Evolutionary conservation across 2,888 invertebrate genomes (phyloP).

Genomic region (Meandrusa payeni): DNA sequence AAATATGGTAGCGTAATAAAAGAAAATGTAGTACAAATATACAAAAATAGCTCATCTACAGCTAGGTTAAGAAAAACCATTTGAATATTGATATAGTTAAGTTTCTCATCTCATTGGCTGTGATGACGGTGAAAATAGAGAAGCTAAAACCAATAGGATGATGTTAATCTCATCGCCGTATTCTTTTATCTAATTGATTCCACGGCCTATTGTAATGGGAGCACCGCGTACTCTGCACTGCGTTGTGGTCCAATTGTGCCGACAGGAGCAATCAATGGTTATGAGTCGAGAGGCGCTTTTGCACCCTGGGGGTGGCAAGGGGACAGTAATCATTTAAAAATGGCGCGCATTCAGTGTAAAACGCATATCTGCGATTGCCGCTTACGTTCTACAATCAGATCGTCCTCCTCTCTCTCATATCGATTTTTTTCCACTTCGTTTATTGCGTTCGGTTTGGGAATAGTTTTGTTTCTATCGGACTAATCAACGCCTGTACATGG

Average conservation of each 20-base stretch:
- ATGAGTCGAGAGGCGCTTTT: slow-evolving; percentile 43
- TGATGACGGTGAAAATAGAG: background rate
- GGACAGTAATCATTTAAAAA: slow-evolving; percentile 66
- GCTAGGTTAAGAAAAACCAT: no score
- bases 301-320: slow-evolving; percentile 34
- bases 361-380: slow-evolving; percentile 70
- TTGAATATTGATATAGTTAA: no score
- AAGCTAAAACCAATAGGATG: slow-evolving; percentile 7
- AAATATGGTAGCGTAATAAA: no score
- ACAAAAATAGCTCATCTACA: no score
- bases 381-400: slow-evolving; percentile 71
- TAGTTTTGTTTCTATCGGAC: slow-evolving; percentile 73
- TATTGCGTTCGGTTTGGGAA: slow-evolving; percentile 68
- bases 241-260: slow-evolving; percentile 54
- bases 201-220: slow-evolving; percentile 58
- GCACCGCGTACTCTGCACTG: slow-evolving; percentile 55
- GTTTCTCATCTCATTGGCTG: background rate
- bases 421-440: slow-evolving; percentile 78
- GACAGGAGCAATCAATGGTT: slow-evolving; percentile 67
- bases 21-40: no score
- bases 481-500: slow-evolving; percentile 72
- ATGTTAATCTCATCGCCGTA: slow-evolving; percentile 24
- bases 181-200: slow-evolving; percentile 62
- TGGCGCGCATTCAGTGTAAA: slow-evolving; percentile 63
- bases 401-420: slow-evolving; percentile 61